These are phyloP conservation scores for Hoplodrina ambigua DNA, from an alignment of 2,888 invertebrate species.

Conservation along the genomic window DNA sequence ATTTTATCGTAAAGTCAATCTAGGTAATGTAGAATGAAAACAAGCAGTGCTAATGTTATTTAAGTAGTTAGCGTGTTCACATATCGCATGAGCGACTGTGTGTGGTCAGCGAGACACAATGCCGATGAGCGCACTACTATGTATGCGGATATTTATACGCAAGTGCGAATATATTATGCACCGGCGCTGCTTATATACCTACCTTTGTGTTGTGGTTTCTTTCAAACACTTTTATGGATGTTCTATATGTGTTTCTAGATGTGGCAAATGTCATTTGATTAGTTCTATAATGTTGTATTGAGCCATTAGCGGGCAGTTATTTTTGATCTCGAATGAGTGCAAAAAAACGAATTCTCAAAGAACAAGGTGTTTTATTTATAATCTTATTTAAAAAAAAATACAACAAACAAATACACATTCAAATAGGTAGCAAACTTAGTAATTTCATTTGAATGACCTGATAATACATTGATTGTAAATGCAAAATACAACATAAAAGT, in stretches of 20 bases:
- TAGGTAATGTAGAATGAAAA: slow-evolving; percentile 47
- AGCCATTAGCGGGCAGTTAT: too few relatives aligned
- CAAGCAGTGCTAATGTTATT: slow-evolving; percentile 56
- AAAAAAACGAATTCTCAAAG: too few relatives aligned
- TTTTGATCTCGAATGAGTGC: too few relatives aligned
- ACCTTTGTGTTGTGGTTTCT: neutral
- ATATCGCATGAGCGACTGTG: slow-evolving; percentile 60
- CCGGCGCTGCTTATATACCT: neutral
- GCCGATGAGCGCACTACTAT: slow-evolving; percentile 30
- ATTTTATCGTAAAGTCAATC: slow-evolving; percentile 20
- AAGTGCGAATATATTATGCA: slow-evolving; percentile 8
- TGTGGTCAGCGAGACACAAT: slow-evolving; percentile 47
- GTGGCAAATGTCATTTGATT: too few relatives aligned
- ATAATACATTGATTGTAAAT: neutral
- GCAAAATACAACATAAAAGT: neutral
- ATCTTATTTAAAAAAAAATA: too few relatives aligned
- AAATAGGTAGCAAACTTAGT: neutral
- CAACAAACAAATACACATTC: too few relatives aligned
- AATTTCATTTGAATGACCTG: neutral
- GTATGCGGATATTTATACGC: slow-evolving; percentile 37
- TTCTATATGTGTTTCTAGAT: too few relatives aligned
- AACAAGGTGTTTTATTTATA: too few relatives aligned
- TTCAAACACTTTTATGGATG: neutral
- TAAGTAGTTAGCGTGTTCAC: slow-evolving; percentile 64
- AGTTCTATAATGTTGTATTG: too few relatives aligned